Conservation (phyloP, 2,797 vertebrate species). For the Ctenochaetus hawaiiensis region DNA sequence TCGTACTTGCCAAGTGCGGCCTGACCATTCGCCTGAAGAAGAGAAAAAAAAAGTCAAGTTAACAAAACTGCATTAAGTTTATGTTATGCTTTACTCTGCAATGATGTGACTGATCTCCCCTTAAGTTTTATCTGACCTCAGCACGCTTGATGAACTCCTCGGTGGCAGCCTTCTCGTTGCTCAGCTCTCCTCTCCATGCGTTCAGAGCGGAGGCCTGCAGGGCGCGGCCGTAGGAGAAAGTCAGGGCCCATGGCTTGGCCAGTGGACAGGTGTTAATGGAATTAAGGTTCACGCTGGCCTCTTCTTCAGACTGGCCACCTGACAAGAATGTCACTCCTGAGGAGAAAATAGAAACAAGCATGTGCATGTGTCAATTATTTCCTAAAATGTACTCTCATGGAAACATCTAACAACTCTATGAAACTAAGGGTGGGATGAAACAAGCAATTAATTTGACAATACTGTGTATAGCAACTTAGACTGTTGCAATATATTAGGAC, state of each 20-base stretch:
- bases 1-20: slow-evolving; percentile 94
- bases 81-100: not conserved
- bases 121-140: slow-evolving; percentile 83
- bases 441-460: too few species aligned
- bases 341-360: slow-evolving; percentile 8
- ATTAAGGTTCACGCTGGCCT: slow-evolving; percentile 96
- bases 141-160: slow-evolving; percentile 96
- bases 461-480: too few species aligned
- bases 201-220: slow-evolving; percentile 96
- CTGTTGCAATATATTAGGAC: too few species aligned
- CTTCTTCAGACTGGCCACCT: slow-evolving; percentile 98
- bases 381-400: not conserved
- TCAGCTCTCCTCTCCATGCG: slow-evolving; percentile 91
- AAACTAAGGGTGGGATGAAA: not conserved
- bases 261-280: slow-evolving; percentile 94
- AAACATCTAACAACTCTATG: not conserved
- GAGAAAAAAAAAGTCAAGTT: not conserved
- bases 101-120: not conserved
- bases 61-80: not conserved
- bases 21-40: slow-evolving; percentile 89
- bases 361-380: not conserved
- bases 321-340: slow-evolving; percentile 97
- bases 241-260: slow-evolving; percentile 94
- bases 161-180: slow-evolving; percentile 90
- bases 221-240: slow-evolving; percentile 97